Base-by-base conservation (phyloP, 2,888 invertebrate genomes). In the Osmoderma eremita region DNA sequence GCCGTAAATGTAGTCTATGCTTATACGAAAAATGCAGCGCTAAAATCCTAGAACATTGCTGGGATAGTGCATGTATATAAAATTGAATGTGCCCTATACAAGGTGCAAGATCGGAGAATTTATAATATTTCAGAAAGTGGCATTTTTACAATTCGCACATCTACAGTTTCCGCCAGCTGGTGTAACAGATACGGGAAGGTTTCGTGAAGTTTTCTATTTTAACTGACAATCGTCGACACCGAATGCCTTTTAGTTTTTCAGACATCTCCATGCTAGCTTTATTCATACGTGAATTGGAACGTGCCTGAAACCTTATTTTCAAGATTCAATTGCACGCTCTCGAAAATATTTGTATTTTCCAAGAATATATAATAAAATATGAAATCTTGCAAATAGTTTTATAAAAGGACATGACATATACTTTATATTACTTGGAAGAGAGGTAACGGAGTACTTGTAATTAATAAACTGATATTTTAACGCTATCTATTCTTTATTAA, bases 161-260 rank as follows among this genome's bases (percentile, higher is more conserved):
- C 48, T 42, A 48, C 65, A 65, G 56, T 58, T 49, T 39, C 38
- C 13, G 30, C 63, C 49, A 49, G 58, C 58, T 45, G 42, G 36
- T 15, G 45, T 15, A 41, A 24, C 20, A 61, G 36, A 61, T 61
- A 61, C 45, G 58, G 58, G 50, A 45, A 50, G 49, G 49, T 15
- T 65, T 45, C 65, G 15, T 56, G 39, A 58, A 65, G 56, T 65
- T 56, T 65, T 58, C 65, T 45, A 49, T 65, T 65, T 65, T 38
- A 65, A 22, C 65, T 61, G 58, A 61, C 45, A 61, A 61, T 61
- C 45, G 58, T 48, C 48, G 58, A 61, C 58, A 61, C 15, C 45
- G 30, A 61, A 61, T 45, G 30, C 58, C 30, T 61, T 61, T 61
- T 61, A 61, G 58, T 61, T 61, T 61, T 61, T 45, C 12, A 45